Conservation (phyloP, 2,888 invertebrate genomes). For the Morpho helenor region DNA sequence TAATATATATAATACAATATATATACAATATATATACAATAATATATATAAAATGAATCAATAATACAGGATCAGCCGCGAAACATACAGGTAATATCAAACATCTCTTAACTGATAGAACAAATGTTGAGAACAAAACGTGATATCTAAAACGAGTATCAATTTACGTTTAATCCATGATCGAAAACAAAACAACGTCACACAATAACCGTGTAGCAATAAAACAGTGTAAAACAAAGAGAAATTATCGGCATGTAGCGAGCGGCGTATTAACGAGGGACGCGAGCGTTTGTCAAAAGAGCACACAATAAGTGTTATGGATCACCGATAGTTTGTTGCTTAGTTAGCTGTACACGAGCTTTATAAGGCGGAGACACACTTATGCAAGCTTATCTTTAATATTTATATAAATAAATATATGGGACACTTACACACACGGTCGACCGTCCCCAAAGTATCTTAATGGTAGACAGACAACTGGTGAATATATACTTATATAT, state of each 20-base stretch:
- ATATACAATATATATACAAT: no score
- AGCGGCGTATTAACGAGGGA: conserved; percentile 50
- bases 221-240: conserved; percentile 45
- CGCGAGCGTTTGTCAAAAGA: conserved; percentile 68
- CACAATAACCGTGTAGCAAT: conserved; percentile 27
- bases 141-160: conserved; percentile 19
- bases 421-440: no score
- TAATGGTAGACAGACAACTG: no score
- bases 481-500: no score
- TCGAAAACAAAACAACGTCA: conserved; percentile 23
- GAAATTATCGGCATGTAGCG: conserved; percentile 45
- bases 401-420: no score
- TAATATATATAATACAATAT: no score
- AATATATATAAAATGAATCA: no score
- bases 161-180: conserved; percentile 26
- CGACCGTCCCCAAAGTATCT: no score
- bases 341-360: conserved; percentile 52
- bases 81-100: no score
- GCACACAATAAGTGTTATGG: conserved; percentile 71
- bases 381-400: background rate
- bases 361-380: conserved; percentile 33
- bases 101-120: conserved; percentile 1
- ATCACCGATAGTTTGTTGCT: conserved; percentile 71
- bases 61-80: no score
- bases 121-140: conserved; percentile 7